Base-by-base conservation (phyloP, 2,888 invertebrate genomes). In the Myopa testacea region DNA sequence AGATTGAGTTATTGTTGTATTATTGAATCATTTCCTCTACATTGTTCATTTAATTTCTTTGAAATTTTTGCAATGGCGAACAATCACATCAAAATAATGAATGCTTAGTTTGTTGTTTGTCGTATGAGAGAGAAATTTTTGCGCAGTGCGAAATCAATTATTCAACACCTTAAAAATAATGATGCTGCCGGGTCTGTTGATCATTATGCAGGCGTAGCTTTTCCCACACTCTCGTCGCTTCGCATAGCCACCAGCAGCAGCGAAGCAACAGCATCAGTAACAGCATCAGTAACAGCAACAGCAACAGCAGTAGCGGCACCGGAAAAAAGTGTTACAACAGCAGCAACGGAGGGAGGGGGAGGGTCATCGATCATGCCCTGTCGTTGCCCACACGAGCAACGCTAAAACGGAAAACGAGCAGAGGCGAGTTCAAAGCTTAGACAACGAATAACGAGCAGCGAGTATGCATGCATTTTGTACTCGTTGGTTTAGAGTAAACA, bases 181-280 rank as follows among this genome's bases (percentile, higher is more conserved):
- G 34, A 60, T 19, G 16, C 19, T 12, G 60, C n/a, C 6, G 60
- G 5, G 60, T 19, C 63, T 26, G 26, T 34, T 63, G 26, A 26
- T 26, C 26, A 60, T 6, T 34, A 65, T 75, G 75, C 65, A 67
- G 75, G 65, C 26, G 67, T 68, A 67, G 67, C 52, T 67, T 67
- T 75, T 75, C 75, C 75, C 75, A 75, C 75, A 75, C 75, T 75
- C n/a, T 55, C 19, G 67, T 67, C 58, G 58, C 37, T 62, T 60
- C 58, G 4, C 72, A 72, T 58, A 34, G 38, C 72, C 72, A 58
- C 37, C 58, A 58, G 71, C 71, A 14, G 26, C 26, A 26, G 34
- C 26, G 37, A n/a, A 63, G 38, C 67, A 37, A n/a, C 67, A 38
- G 67, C 67, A 65, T 14, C n/a, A 34, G 37, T 3, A 69, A n/a